A percentile compares a stretch with the other conserved stretches of the same genome.
These are phyloP conservation scores for Sebastes oblongus DNA, from an alignment of 2,797 vertebrate species.

Conservation along the genomic window DNA sequence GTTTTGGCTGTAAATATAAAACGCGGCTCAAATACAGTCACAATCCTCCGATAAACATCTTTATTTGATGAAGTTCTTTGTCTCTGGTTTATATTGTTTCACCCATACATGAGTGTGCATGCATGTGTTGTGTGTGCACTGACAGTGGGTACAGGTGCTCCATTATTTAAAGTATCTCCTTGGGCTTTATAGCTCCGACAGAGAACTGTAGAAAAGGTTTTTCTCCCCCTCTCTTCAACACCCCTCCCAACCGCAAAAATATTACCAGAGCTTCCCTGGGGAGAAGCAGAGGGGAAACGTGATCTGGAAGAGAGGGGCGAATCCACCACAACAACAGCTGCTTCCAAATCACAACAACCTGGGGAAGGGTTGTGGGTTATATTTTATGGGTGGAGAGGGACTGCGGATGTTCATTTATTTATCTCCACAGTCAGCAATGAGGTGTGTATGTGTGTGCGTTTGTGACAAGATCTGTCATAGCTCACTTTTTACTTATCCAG, in stretches of 20 bases:
- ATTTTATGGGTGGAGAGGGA: slow-evolving; percentile 81
- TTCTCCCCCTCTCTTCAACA: slow-evolving; percentile 31
- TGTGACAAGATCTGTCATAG: slow-evolving; percentile 55
- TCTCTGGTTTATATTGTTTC: background rate
- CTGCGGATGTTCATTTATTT: slow-evolving; percentile 81
- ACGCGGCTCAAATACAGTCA: slow-evolving; percentile 27
- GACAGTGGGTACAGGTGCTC: slow-evolving; percentile 71
- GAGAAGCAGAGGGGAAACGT: slow-evolving; percentile 75
- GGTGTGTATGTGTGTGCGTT: slow-evolving; percentile 33
- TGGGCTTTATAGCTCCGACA: slow-evolving; percentile 77
- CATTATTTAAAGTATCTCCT: slow-evolving; percentile 79
- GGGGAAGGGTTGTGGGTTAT: slow-evolving; percentile 81
- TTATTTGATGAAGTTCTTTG: slow-evolving; percentile 31
- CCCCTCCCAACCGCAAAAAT: slow-evolving; percentile 71
- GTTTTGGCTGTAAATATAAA: slow-evolving; percentile 45
- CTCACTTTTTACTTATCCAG: slow-evolving; percentile 54
- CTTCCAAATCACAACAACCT: slow-evolving; percentile 85
- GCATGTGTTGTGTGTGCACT: slow-evolving; percentile 20
- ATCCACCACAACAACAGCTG: slow-evolving; percentile 85
- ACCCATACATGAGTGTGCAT: slow-evolving; percentile 31
- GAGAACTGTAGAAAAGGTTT: slow-evolving; percentile 63
- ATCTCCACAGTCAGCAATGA: slow-evolving; percentile 76
- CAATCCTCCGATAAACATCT: slow-evolving; percentile 24
- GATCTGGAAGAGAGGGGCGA: slow-evolving; percentile 80
- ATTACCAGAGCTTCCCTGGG: slow-evolving; percentile 77